phyloP scores from a whole-genome alignment of 2,113 vertebrate genomes.

The Nothoprocta pentlandii region DNA sequence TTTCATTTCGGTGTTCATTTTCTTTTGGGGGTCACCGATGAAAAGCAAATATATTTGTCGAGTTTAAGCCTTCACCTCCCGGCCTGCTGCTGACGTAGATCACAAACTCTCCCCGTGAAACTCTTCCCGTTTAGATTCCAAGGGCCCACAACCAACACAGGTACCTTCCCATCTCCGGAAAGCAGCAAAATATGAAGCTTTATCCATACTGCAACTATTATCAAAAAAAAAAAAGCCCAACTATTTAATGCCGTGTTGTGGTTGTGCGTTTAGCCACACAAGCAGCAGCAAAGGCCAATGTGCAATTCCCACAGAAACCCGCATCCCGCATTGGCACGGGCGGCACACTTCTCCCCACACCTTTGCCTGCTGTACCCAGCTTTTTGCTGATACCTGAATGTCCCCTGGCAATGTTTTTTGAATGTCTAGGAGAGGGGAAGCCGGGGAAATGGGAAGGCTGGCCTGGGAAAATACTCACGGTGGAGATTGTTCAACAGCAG shows the following conservation, averaged over 20 bases:
- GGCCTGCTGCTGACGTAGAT: not conserved
- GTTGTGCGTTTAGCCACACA: conserved; percentile 60
- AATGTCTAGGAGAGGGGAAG: not conserved
- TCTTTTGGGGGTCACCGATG: not conserved
- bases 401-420: not conserved
- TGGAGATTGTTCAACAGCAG: not conserved
- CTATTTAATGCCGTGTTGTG: conserved; percentile 67
- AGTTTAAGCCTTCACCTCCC: conserved; percentile 22
- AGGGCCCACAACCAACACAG: conserved; percentile 9
- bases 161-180: conserved; percentile 52
- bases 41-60: conserved; percentile 23
- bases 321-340: conserved; percentile 6
- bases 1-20: not conserved
- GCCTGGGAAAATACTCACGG: not conserved
- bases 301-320: conserved; percentile 71
- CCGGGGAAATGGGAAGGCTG: not conserved
- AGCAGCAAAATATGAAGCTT: conserved; percentile 67
- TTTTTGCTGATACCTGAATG: not conserved
- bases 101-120: not conserved
- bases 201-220: conserved; percentile 49
- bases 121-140: not conserved
- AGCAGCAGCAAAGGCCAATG: conserved; percentile 65
- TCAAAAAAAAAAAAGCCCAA: not conserved
- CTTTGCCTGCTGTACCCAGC: rapidly evolving
- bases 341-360: not conserved